Base-by-base conservation (phyloP, 2,113 vertebrate species). In the Trematomus loennbergii region DNA sequence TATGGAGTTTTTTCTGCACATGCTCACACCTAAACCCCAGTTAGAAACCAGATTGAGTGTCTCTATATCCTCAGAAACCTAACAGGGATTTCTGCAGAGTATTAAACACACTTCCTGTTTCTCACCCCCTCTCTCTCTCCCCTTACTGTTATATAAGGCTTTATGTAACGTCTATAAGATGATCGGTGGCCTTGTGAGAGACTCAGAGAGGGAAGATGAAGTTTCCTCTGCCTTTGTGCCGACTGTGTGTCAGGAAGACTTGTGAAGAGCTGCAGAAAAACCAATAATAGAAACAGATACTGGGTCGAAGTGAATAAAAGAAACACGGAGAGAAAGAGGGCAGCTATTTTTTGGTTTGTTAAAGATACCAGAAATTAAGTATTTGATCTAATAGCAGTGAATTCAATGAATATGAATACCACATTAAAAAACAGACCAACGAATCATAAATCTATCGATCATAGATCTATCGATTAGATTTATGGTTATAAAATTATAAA, bases 81-180 rank as follows among this genome's bases (percentile, higher is more conserved):
- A 36, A 36, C 36, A 36, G 36, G 5, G 36, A 36, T 36, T 36
- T 36, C 36, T 8, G 36, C 36, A 36, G 36, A 36, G 60, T 10
- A 61, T 62, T 45, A 18, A 43, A 20, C 36, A 13, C 20, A 25
- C 20, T 55, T 22, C 53, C n/a, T 22, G 54, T 25, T 15, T 58
- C 55, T 33, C 57, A 16, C 16, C 55, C 22, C 33, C 25, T 17
- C 29, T 59, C 9, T 16, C 55, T 58, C 22, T 58, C 57, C n/a
- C 36, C 54, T 18, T 16, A 8, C 43, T n/a, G 72, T 82, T 75
- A 81, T 75, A 62, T 74, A 81, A 81, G 11, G 36, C 71, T 81
- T 81, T 82, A 82, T 76, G 72, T 82, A 76, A 70, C 1, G 59
- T 25, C 43, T 70, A 75, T 70, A 64, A n/a, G 58, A 78, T 2